phyloP scores from a whole-genome alignment of 2,113 vertebrate species.

The Antigone vipio region DNA sequence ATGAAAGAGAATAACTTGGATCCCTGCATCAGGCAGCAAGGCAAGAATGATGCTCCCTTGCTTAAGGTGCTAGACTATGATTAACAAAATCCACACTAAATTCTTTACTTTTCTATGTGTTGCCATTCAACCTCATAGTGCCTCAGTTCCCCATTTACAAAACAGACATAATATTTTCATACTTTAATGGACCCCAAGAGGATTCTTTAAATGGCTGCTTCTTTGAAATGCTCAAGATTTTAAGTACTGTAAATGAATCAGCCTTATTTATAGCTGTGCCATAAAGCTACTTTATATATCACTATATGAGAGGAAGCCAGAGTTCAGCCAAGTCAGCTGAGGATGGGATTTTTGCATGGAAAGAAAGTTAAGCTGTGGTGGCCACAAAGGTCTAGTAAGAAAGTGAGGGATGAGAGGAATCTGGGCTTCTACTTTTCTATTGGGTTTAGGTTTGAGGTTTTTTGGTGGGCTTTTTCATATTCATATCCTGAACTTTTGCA shows the following conservation, averaged over 20 bases:
- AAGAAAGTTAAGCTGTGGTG: background rate
- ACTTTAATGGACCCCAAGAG: background rate
- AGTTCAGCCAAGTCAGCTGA: constrained; percentile 9
- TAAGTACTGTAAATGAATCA: constrained; percentile 5
- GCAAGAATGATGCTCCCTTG: background rate
- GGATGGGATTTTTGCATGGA: background rate
- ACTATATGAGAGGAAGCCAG: background rate
- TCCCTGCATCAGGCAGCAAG: background rate
- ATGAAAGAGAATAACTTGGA: background rate
- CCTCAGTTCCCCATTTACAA: background rate
- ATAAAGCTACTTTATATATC: constrained; percentile 10
- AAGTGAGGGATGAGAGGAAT: background rate
- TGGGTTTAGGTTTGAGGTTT: background rate
- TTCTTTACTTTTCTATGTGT: background rate
- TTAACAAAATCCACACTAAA: background rate
- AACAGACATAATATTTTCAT: background rate
- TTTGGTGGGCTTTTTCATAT: background rate
- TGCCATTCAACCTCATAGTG: background rate
- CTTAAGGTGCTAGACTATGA: background rate
- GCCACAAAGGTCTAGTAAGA: background rate
- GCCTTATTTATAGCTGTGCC: background rate
- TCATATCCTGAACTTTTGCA: background rate
- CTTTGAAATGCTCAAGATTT: constrained; percentile 31
- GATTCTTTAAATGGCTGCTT: background rate
- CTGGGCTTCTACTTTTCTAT: background rate